phyloP scores from a whole-genome alignment of 1,140 invertebrate genomes.

The Hycleus cichorii region DNA sequence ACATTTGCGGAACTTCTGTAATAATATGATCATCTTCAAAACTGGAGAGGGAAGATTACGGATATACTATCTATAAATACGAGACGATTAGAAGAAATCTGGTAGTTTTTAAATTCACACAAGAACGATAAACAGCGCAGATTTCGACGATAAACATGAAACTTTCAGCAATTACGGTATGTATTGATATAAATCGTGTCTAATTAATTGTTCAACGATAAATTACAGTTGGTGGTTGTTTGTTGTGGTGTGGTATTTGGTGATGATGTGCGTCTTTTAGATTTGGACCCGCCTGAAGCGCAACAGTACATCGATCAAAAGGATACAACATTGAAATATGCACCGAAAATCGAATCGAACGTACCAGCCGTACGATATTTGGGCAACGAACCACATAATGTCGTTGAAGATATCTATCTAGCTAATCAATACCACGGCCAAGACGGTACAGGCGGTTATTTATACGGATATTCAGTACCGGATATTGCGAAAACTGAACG shows the following conservation, averaged over 20 bases:
- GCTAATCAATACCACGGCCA: constrained; percentile 59
- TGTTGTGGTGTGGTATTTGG: neutral
- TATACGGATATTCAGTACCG: constrained; percentile 55
- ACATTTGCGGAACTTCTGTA: no score
- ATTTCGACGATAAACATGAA: no score
- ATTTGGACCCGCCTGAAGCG: constrained; percentile 55
- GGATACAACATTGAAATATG: constrained; percentile 42
- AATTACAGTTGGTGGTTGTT: neutral
- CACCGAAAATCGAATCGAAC: constrained; percentile 46
- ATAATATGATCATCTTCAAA: no score
- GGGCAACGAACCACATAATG: constrained; percentile 54
- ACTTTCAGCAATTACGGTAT: no score
- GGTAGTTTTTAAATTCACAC: neutral
- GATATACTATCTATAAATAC: no score
- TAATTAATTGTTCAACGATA: neutral
- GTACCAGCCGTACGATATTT: constrained; percentile 42
- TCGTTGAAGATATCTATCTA: constrained; percentile 56
- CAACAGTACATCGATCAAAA: constrained; percentile 49
- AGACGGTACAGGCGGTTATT: constrained; percentile 50
- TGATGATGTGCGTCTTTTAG: constrained; percentile 39
- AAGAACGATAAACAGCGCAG: no score
- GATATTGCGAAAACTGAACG: constrained; percentile 55
- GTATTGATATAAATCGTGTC: no score
- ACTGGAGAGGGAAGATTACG: no score
- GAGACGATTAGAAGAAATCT: no score